Conservation (phyloP, 2,797 vertebrate genomes). For the Myotis daubentonii region DNA sequence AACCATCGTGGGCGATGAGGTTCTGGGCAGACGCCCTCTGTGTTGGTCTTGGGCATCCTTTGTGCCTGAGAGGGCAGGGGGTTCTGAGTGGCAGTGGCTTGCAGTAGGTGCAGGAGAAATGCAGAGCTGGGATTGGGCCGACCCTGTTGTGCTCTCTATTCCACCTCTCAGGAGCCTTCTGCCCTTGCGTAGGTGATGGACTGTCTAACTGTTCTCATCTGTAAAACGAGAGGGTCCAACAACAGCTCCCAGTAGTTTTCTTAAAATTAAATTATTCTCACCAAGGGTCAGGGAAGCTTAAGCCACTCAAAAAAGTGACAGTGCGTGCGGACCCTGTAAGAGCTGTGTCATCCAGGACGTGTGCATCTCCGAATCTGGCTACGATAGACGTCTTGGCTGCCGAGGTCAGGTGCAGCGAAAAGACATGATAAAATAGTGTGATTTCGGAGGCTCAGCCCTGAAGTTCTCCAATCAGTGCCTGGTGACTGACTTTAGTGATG, state of each 20-base stretch:
- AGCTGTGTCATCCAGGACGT: neutral
- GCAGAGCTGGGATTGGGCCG: neutral
- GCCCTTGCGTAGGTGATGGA: neutral
- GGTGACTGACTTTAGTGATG: neutral
- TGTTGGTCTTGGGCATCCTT: neutral
- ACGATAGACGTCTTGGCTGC: neutral
- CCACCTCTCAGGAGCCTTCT: neutral
- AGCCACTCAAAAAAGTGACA: neutral
- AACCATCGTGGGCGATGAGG: rapidly evolving
- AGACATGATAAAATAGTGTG: neutral
- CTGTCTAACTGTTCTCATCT: neutral
- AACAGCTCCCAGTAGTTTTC: neutral
- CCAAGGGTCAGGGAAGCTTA: neutral
- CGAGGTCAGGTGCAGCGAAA: neutral
- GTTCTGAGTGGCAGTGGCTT: neutral
- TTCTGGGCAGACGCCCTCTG: neutral
- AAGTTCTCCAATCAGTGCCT: neutral
- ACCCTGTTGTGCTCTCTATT: neutral
- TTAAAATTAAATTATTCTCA: neutral
- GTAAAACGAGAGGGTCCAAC: neutral
- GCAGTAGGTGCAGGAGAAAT: neutral
- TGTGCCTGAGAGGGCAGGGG: neutral
- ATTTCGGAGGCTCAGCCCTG: neutral
- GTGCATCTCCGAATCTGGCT: neutral
- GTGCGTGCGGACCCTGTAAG: neutral